Evolutionary conservation across 2,797 vertebrate genomes (phyloP), one percentile per base, ranked within the genome.

Genomic region (Leucoraja ocellata): DNA sequence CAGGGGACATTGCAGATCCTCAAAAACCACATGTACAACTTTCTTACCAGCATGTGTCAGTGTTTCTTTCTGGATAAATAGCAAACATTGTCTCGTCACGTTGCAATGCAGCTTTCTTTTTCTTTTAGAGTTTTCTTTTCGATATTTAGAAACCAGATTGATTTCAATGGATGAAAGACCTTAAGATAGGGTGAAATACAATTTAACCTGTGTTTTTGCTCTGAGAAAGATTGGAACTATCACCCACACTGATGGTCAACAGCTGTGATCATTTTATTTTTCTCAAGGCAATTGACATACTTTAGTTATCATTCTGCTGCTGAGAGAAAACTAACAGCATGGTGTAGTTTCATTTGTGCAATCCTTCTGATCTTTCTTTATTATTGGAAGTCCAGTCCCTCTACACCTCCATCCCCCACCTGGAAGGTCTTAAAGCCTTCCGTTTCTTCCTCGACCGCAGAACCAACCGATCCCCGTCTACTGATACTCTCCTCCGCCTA

Each of bases 231-330:
- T 94, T 95, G 94, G 73, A 23, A 93, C 93, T 95, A 94, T 96
- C 95, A 94, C 92, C 94, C 84, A 80, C 93, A 76, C 95, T 96
- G 94, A 94, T 94, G 95, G 93, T 93, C 36, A 7, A 94, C 86
- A 92, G 18, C 91, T 93, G 68, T 95, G 95, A 95, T 95, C 94
- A 94, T 94, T 95, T 96, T 96, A 96, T 96, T 95, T 94, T 94
- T 93, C 93, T 94, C 94, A 94, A 94, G 93, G 94, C 95, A 96
- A 95, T 95, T 96, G 95, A 94, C 94, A 94, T 95, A 94, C 94
- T 23, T 10, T 68, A 94, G 93, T 94, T 95, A 93, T 93, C 65
- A 32, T 86, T 93, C 93, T 76, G 28, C 93, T n/a, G 76, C 86
- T 93, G 92, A 46, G 78, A 94, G 63, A 25, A 1, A 93, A 36